A percentile compares a stretch with the other conserved stretches of the same genome.
Conservation (phyloP, 2,113 vertebrate genomes). For the Lepus timidus region DNA sequence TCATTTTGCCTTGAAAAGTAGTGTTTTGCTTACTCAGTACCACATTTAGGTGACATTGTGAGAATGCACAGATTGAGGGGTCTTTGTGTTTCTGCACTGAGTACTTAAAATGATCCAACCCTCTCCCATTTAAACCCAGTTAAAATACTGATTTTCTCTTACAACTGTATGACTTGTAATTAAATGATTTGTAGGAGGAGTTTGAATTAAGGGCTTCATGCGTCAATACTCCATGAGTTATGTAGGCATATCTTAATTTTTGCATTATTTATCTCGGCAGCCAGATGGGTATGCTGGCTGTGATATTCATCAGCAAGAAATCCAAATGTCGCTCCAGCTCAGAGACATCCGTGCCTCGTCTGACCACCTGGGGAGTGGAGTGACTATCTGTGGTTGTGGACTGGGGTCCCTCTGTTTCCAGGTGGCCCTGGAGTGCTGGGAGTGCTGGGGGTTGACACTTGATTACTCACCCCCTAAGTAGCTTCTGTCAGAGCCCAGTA, state of each 20-base stretch:
- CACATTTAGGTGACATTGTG: neutral
- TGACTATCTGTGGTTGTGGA: constrained; percentile 42
- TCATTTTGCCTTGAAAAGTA: constrained; percentile 51
- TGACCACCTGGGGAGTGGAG: constrained; percentile 42
- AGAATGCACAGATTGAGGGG: neutral
- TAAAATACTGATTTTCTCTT: constrained; percentile 72
- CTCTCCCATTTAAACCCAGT: neutral
- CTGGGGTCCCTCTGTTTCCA: neutral
- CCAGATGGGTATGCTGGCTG: constrained; percentile 82
- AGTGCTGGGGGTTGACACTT: constrained; percentile 28
- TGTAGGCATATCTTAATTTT: constrained; percentile 74
- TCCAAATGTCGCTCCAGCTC: constrained; percentile 54
- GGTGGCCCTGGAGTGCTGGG: neutral
- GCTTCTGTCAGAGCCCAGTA: neutral
- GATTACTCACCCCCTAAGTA: constrained; percentile 17
- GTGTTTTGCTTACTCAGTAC: neutral
- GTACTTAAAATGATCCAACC: neutral
- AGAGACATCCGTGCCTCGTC: constrained; percentile 75
- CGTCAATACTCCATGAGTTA: constrained; percentile 79
- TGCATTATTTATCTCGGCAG: constrained; percentile 67
- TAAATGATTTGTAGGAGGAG: constrained; percentile 78
- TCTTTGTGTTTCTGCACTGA: neutral
- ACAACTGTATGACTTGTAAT: constrained; percentile 70
- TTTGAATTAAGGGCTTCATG: constrained; percentile 68
- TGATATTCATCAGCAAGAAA: constrained; percentile 80